Percentiles rank a stretch among this genome's conserved stretches.
Conservation (phyloP, 2,888 invertebrate genomes). For the Nomada ferruginata region DNA sequence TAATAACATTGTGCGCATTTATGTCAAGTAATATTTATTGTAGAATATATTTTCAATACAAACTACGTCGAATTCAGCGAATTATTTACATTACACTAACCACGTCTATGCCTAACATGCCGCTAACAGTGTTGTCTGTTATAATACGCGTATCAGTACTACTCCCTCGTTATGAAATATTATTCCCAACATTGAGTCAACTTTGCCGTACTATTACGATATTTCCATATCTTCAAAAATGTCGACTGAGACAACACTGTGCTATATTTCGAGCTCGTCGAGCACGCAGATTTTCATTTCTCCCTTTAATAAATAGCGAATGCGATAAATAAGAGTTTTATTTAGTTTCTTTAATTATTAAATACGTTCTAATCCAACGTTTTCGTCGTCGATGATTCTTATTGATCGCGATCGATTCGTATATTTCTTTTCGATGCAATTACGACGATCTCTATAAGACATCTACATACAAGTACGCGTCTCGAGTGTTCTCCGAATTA, state of each 20-base stretch:
- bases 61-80: constrained; percentile 52
- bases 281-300: constrained; percentile 32
- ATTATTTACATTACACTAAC: constrained; percentile 68
- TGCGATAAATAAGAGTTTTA: constrained; percentile 57
- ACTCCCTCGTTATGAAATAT: background rate
- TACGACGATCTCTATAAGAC: constrained; percentile 9
- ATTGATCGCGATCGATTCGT: constrained; percentile 10
- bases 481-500: background rate
- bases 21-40: constrained; percentile 58
- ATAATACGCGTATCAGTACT: background rate
- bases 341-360: constrained; percentile 10
- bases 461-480: constrained; percentile 22
- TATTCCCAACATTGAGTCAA: background rate
- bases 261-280: constrained; percentile 15
- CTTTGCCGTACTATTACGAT: background rate
- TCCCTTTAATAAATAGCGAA: constrained; percentile 60
- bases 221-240: background rate
- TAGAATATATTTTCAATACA: constrained; percentile 58
- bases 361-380: constrained; percentile 36
- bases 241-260: constrained; percentile 16
- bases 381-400: constrained; percentile 36
- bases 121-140: constrained; percentile 25
- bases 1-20: constrained; percentile 16
- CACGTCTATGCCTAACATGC: constrained; percentile 35
- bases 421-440: background rate